These are phyloP conservation scores for Chrysemys picta DNA, from an alignment of 2,113 vertebrate species.

Conservation along the genomic window DNA sequence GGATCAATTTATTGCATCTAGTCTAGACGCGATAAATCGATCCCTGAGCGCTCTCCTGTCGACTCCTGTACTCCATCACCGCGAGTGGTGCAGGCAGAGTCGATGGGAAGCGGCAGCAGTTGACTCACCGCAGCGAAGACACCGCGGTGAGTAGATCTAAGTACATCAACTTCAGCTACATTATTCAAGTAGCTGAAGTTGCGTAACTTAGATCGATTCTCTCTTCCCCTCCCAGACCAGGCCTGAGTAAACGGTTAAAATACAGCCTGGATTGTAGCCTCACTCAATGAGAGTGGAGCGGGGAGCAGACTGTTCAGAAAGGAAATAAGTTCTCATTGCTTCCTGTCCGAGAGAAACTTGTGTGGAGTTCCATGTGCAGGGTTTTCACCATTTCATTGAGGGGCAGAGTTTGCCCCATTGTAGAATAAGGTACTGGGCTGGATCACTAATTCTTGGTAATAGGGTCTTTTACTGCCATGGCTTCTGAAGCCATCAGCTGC, in stretches of 20 bases:
- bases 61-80: too few species aligned
- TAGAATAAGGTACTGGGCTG: background rate
- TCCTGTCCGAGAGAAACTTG: background rate
- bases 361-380: background rate
- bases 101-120: too few species aligned
- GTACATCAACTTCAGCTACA: too few species aligned
- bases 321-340: background rate
- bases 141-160: too few species aligned
- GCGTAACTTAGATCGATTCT: too few species aligned
- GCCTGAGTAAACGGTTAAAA: background rate
- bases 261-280: background rate
- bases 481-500: background rate
- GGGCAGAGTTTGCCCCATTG: background rate
- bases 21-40: too few species aligned
- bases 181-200: too few species aligned
- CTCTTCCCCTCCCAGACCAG: too few species aligned
- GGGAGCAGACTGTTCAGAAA: background rate
- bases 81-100: too few species aligned
- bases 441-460: background rate
- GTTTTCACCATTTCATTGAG: background rate
- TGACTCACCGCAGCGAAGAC: too few species aligned
- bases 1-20: too few species aligned
- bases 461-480: background rate
- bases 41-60: too few species aligned
- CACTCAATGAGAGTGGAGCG: background rate